Evolutionary conservation across 1,140 invertebrate genomes (phyloP), one percentile per base, ranked within the genome.

Genomic region (Neodiprion lecontei): DNA sequence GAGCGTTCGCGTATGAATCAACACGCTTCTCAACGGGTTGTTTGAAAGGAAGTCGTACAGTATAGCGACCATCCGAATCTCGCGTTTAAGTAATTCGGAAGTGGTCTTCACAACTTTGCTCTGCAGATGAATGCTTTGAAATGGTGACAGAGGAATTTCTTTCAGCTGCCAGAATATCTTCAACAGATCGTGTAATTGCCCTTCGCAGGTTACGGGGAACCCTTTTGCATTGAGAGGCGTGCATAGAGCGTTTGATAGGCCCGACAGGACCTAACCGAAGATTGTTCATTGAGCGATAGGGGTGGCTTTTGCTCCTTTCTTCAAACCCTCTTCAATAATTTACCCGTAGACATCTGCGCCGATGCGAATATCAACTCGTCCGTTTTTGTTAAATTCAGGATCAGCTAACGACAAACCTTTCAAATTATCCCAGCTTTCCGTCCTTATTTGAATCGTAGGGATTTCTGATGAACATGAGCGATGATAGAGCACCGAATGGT

Each of bases 21-120:
- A 76, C 79, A 70, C 79, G 69, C 1, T 76, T 14, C 5, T n/a
- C 66, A 23, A 48, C 65, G 61, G 70, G 72, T 40, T 12, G 23
- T 72, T 79, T 77, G 48, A 77, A 75, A n/a, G 77, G 77, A 1
- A 79, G 50, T 67, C 48, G 12, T 5, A 77, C 67, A 23, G 75
- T 48, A 69, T 72, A 75, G 67, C 72, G 47, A 12, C 77, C 75
- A 67, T 74, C 50, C 5, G 48, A 14, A 4, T 75, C 17, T 12
- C 76, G 70, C 10, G 10, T 0, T 47, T 69, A 23, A 48, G 75
- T 72, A 1, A 12, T 5, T 11, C 11, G 14, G 71, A 75, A 79
- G 67, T 79, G 77, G 21, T 61, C 49, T 72, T 77, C 75, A 70
- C 77, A 79, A 9, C 73, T 48, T 67, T 73, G 9, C 14, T 79